Evolutionary conservation across 2,888 invertebrate genomes (phyloP).

Genomic region (Ichneumon xanthorius): DNA sequence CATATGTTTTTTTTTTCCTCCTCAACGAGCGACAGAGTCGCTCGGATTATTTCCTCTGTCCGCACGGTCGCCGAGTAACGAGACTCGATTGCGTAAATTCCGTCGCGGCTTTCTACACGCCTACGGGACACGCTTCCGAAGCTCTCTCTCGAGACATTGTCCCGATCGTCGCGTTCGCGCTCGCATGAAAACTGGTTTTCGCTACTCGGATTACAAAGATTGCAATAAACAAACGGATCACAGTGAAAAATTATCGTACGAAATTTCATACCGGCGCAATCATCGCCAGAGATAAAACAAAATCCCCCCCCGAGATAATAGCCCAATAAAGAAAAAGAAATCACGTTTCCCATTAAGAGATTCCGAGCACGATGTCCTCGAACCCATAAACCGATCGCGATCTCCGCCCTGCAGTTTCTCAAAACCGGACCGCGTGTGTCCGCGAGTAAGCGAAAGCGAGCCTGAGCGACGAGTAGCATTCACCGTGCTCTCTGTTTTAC

Average conservation of each 20-base stretch:
- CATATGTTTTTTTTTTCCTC: slow-evolving; percentile 1
- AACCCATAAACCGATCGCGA: not conserved
- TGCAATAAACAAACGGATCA: not conserved
- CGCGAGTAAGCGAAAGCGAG: slow-evolving; percentile 28
- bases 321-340: not conserved
- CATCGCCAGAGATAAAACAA: not conserved
- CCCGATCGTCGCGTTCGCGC: not conserved
- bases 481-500: not conserved
- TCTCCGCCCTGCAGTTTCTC: not conserved
- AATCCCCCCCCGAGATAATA: not conserved
- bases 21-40: not conserved
- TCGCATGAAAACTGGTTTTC: slow-evolving; percentile 10
- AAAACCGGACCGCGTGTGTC: slow-evolving; percentile 8
- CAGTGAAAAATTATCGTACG: not conserved
- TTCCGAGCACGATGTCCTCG: not conserved
- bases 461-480: not conserved
- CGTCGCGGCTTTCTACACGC: slow-evolving; percentile 52
- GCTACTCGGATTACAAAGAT: not conserved
- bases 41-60: not conserved
- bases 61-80: not conserved
- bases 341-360: not conserved
- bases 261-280: not conserved
- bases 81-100: slow-evolving; percentile 47
- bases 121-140: slow-evolving; percentile 4
- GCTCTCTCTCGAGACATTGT: slow-evolving; percentile 17